Evolutionary conservation across 2,113 vertebrate species (phyloP).

Genomic region (Zosterops lateralis): DNA sequence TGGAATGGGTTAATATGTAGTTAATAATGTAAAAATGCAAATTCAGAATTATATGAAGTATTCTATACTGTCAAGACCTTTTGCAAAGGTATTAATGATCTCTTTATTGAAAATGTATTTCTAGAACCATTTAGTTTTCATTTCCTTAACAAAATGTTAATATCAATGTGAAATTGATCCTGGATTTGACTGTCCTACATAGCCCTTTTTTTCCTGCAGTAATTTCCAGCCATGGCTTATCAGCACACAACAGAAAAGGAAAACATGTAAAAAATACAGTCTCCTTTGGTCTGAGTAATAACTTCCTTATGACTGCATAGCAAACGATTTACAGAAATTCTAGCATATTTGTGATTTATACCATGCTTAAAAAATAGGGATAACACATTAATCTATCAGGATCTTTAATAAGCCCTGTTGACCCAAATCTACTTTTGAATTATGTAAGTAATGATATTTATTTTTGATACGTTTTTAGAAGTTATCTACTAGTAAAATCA

Average conservation of each 20-base stretch:
- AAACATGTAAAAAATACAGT: background rate
- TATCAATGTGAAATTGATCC: background rate
- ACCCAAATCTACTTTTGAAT: background rate
- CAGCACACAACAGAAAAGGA: background rate
- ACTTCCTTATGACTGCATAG: background rate
- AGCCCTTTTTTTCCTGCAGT: background rate
- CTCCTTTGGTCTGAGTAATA: background rate
- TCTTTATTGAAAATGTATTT: background rate
- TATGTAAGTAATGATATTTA: rapidly evolving
- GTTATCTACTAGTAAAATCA: background rate
- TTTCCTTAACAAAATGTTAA: background rate
- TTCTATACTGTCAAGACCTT: background rate
- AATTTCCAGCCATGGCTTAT: background rate
- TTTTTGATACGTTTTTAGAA: background rate
- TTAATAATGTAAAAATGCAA: background rate
- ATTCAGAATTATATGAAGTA: background rate
- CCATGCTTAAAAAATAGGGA: background rate
- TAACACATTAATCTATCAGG: background rate
- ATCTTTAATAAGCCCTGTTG: background rate
- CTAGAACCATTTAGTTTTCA: background rate
- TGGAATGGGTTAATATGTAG: background rate
- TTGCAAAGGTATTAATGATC: background rate
- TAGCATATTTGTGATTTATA: background rate
- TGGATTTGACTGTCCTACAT: background rate
- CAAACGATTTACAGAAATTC: background rate